Evolutionary conservation across 2,888 invertebrate genomes (phyloP).

Genomic region (Leptarthrus brevirostris): DNA sequence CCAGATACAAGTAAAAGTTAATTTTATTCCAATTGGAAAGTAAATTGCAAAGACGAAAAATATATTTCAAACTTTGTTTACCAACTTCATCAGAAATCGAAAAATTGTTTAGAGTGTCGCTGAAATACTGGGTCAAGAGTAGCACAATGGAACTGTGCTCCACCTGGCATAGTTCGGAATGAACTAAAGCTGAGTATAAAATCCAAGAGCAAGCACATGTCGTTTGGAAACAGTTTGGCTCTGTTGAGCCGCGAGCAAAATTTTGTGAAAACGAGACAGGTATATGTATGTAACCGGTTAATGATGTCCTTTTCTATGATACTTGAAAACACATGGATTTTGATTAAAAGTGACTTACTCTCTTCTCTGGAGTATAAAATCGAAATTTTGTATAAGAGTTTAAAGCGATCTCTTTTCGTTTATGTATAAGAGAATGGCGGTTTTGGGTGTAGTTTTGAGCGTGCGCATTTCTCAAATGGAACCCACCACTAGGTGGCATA

Average conservation of each 20-base stretch:
- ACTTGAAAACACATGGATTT: too few relatives aligned
- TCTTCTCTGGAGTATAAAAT: too few relatives aligned
- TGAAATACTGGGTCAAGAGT: background rate
- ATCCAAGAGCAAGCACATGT: background rate
- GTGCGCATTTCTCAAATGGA: background rate
- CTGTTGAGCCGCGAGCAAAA: background rate
- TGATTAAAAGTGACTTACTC: too few relatives aligned
- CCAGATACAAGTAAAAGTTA: too few relatives aligned
- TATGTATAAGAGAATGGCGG: slow-evolving; percentile 24
- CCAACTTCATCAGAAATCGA: background rate
- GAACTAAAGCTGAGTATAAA: background rate
- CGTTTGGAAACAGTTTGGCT: background rate
- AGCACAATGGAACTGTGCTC: background rate
- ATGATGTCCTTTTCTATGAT: background rate
- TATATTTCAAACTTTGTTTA: background rate
- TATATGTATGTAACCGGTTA: background rate
- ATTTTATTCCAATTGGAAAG: background rate
- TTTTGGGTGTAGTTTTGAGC: slow-evolving; percentile 46
- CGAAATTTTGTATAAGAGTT: background rate
- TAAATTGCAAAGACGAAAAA: background rate
- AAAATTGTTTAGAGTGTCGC: background rate
- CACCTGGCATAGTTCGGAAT: background rate
- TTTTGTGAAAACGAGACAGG: background rate
- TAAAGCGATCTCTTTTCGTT: background rate
- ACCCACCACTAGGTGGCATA: slow-evolving; percentile 19